These are phyloP conservation scores for Porites evermanni DNA, from an alignment of 92 coral and sea anemone genomes.

Conservation along the genomic window DNA sequence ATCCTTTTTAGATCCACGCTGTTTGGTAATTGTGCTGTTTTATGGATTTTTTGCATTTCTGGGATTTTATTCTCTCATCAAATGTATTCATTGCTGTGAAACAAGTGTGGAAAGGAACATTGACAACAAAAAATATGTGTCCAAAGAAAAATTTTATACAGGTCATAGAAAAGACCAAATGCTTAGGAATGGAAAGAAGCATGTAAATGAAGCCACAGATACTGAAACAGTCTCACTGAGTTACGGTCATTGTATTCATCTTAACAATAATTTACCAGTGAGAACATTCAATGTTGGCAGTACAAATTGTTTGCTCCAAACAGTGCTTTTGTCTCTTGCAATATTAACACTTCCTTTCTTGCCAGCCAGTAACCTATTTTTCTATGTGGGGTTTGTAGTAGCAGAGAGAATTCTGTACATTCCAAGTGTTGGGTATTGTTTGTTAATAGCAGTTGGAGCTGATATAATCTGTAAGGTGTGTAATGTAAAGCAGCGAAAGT, in stretches of 20 bases:
- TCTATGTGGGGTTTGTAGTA: conserved; percentile 98
- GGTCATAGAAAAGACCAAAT: not conserved
- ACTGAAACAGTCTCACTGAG: not conserved
- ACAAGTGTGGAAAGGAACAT: not conserved
- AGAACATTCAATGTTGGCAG: conserved; percentile 13
- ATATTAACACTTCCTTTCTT: conserved; percentile 80
- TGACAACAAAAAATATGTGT: not conserved
- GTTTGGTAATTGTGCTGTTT: conserved; percentile 66
- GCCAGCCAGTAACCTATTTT: conserved; percentile 93
- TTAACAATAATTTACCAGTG: conserved; percentile 33
- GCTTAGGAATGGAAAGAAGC: conserved; percentile 20
- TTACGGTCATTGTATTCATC: not conserved
- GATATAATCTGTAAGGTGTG: conserved; percentile 69
- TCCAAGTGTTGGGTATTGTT: conserved; percentile 95
- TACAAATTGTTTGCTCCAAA: conserved; percentile 8
- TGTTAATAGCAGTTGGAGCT: conserved; percentile 79
- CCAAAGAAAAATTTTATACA: not conserved
- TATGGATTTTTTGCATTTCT: conserved; percentile 58
- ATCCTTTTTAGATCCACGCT: conserved; percentile 73
- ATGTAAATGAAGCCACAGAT: not conserved
- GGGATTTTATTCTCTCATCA: conserved; percentile 59
- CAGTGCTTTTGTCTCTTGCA: conserved; percentile 73
- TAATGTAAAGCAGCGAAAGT: conserved; percentile 43
- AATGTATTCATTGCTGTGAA: conserved; percentile 16
- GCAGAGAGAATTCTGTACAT: conserved; percentile 96